Percentiles rank a stretch among this genome's conserved stretches.
phyloP scores from a whole-genome alignment of 2,797 vertebrate genomes.

The Sebastes steindachneri region DNA sequence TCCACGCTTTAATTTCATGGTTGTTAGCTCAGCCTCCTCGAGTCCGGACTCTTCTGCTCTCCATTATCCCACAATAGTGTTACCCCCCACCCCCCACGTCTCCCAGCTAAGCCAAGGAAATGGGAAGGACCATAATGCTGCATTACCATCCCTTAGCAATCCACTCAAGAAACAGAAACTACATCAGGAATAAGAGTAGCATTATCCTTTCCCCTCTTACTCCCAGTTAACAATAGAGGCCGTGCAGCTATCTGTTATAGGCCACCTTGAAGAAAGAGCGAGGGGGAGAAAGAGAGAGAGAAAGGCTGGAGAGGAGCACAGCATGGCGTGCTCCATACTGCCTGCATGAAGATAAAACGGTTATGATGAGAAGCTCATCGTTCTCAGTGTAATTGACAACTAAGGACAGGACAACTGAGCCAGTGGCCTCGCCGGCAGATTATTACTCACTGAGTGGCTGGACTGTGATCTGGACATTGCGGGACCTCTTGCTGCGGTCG shows the following conservation, averaged over 20 bases:
- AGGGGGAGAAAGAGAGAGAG: neutral
- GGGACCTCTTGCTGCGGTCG: conserved; percentile 95
- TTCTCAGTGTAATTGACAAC: conserved; percentile 57
- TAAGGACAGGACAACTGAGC: conserved; percentile 35
- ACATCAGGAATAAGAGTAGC: conserved; percentile 68
- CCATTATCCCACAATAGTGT: conserved; percentile 72
- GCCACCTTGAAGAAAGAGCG: conserved; percentile 32
- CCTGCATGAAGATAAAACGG: conserved; percentile 58
- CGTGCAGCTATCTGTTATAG: conserved; percentile 44
- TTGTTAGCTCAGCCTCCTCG: conserved; percentile 76
- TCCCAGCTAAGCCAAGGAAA: conserved; percentile 57
- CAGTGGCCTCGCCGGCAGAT: conserved; percentile 25
- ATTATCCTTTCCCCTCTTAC: conserved; percentile 61
- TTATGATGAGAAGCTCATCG: conserved; percentile 54
- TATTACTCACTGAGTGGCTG: conserved; percentile 91
- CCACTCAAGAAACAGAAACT: conserved; percentile 67
- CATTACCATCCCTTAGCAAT: conserved; percentile 74
- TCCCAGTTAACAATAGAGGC: conserved; percentile 64
- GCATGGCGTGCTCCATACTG: conserved; percentile 24
- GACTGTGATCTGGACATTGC: conserved; percentile 94
- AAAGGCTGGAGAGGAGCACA: conserved; percentile 8
- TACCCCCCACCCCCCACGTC: neutral
- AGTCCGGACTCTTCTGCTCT: conserved; percentile 62
- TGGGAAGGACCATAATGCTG: conserved; percentile 66
- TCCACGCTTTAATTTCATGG: conserved; percentile 79